Base-by-base conservation (phyloP, 2,888 invertebrate genomes). In the Phania funesta region DNA sequence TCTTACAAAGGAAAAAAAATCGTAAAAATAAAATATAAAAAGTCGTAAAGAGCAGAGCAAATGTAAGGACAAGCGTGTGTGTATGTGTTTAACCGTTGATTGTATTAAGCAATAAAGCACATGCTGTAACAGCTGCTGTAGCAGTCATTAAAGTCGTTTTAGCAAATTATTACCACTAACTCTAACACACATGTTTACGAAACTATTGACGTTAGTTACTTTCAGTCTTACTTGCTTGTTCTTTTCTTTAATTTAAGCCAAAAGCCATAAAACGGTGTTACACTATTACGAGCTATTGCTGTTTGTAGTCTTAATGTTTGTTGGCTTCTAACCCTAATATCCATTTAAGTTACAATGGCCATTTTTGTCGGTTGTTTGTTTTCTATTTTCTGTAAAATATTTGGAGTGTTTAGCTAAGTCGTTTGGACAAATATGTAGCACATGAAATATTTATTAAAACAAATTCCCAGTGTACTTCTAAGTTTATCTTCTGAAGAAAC, bases 401-500 rank as follows among this genome's bases (percentile, higher is more conserved):
- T 58, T 52, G 20, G 11, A 77, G 22, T 38, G 24, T 75, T 54
- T 54, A 35, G 38, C 70, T 46, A 44, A 74, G 70, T 73, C 76
- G 58, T 68, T 35, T 82, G 83, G 80, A 80, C 80, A 83, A 80
- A 83, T 83, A 80, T 79, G 70, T 60, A 56, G 32, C 67, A 74
- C 82, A 83, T 82, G 79, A 80, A 79, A 83, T 77, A 77, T 84
- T 84, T 79, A 84, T 80, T 64, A 77, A 77, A 44, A 44, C 16
- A 16, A 64, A 77, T 68, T 62, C 46, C 26, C 60, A 62, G 41
- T 29, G 26, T 54, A 24, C n/a, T 46, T 64, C n/a, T n/a, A 9
- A 0, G 20, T 9, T 3, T 2, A 22, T 35, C 8, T 35, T 35
- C 3, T n/a, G 24, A 56, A 9, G 3, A 41, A 74, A 38, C 38